These are phyloP conservation scores for Phoenicopterus ruber DNA, from an alignment of 2,113 vertebrate genomes.

Conservation along the genomic window DNA sequence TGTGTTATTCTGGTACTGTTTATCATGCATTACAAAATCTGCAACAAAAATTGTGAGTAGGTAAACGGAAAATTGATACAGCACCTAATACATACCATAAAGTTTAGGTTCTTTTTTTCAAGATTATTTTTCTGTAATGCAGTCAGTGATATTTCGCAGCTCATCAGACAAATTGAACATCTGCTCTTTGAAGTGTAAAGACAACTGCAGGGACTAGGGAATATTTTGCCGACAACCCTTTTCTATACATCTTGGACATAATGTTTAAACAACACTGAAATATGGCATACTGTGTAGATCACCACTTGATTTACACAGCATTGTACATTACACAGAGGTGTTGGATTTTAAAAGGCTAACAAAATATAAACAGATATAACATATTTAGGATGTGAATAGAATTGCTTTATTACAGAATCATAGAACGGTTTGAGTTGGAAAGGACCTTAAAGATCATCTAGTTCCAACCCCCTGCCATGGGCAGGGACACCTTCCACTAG, in stretches of 20 bases:
- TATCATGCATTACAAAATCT: background rate
- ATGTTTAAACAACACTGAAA: slow-evolving; percentile 8
- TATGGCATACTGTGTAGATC: background rate
- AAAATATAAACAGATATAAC: background rate
- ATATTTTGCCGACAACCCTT: slow-evolving; percentile 33
- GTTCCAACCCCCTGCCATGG: no score
- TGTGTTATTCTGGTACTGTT: background rate
- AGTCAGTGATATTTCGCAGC: slow-evolving; percentile 4
- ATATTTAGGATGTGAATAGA: background rate
- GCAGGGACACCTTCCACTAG: no score
- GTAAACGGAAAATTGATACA: background rate
- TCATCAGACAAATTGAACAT: slow-evolving; percentile 50
- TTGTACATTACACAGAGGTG: background rate
- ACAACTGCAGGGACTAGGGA: background rate
- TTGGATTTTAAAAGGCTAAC: background rate
- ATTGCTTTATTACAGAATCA: background rate
- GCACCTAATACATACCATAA: background rate
- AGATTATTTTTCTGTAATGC: background rate
- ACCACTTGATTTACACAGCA: background rate
- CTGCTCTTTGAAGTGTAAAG: slow-evolving; percentile 54
- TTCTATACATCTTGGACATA: background rate
- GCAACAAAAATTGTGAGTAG: background rate
- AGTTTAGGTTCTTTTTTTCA: background rate
- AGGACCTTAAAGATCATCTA: no score
- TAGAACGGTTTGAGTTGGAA: no score